A percentile compares a stretch with the other conserved stretches of the same genome.
phyloP scores from a whole-genome alignment of 2,888 invertebrate species.

The Serripes groenlandicus region DNA sequence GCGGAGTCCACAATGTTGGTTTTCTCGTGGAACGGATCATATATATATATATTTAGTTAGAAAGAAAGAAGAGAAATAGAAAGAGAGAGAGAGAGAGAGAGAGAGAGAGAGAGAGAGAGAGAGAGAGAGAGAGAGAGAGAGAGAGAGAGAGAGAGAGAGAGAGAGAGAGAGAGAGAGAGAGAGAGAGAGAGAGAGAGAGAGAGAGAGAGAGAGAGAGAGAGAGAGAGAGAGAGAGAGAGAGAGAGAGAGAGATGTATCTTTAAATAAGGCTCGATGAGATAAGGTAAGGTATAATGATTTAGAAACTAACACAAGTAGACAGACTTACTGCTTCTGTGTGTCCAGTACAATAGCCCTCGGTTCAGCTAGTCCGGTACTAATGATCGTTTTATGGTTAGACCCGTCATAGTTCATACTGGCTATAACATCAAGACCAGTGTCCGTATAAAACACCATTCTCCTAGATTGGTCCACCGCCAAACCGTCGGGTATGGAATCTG shows the following conservation, averaged over 20 bases:
- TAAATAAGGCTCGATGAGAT: no score
- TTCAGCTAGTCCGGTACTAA: background rate
- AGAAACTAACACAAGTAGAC: background rate
- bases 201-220: no score
- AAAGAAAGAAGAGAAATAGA: no score
- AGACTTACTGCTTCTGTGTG: background rate
- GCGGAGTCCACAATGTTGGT: no score
- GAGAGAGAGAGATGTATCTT: no score
- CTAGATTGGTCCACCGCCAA: background rate
- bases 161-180: no score
- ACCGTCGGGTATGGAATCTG: conserved; percentile 5
- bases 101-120: background rate
- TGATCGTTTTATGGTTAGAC: background rate
- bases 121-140: no score
- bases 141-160: no score
- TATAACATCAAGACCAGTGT: background rate
- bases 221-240: no score
- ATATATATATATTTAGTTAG: background rate
- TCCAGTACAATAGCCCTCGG: conserved; percentile 16
- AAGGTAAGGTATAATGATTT: no score
- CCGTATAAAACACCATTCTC: background rate
- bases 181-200: no score
- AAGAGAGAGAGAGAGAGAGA: background rate
- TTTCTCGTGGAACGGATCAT: no score
- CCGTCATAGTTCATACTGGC: conserved; percentile 8